Conservation (phyloP, 1,140 invertebrate species). For the Ceratina calcarata region DNA sequence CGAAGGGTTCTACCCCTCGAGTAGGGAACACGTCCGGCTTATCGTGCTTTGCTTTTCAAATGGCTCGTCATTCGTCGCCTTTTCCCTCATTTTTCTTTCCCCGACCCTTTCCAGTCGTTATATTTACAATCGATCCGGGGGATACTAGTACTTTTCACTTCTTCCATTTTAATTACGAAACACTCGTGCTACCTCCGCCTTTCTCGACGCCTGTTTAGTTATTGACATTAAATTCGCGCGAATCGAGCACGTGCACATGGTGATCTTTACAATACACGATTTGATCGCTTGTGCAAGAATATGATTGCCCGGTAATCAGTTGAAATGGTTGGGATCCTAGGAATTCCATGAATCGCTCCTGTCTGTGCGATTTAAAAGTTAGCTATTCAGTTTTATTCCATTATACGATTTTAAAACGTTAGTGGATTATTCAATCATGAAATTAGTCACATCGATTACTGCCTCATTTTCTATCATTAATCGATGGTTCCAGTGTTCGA, state of each 20-base stretch:
- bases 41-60: conserved; percentile 50
- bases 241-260: conserved; percentile 21
- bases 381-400: background rate
- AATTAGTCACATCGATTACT: too few relatives aligned
- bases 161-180: conserved; percentile 6
- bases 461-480: background rate
- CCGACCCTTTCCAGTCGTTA: background rate
- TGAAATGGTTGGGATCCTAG: conserved; percentile 28
- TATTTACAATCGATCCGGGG: conserved; percentile 34
- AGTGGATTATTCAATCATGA: too few relatives aligned
- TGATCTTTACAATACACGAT: conserved; percentile 21
- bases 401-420: background rate
- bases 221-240: conserved; percentile 38
- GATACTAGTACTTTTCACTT: background rate
- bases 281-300: conserved; percentile 34
- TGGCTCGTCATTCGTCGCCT: conserved; percentile 35
- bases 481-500: background rate
- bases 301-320: conserved; percentile 39
- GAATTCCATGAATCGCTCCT: conserved; percentile 6
- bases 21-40: conserved; percentile 1
- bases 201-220: background rate
- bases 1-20: conserved; percentile 23
- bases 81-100: conserved; percentile 14
- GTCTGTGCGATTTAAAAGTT: background rate
- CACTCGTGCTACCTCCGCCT: background rate